Evolutionary conservation across 1,140 invertebrate species (phyloP), one percentile per base, ranked within the genome.

Genomic region (Steinernema khuongi): DNA sequence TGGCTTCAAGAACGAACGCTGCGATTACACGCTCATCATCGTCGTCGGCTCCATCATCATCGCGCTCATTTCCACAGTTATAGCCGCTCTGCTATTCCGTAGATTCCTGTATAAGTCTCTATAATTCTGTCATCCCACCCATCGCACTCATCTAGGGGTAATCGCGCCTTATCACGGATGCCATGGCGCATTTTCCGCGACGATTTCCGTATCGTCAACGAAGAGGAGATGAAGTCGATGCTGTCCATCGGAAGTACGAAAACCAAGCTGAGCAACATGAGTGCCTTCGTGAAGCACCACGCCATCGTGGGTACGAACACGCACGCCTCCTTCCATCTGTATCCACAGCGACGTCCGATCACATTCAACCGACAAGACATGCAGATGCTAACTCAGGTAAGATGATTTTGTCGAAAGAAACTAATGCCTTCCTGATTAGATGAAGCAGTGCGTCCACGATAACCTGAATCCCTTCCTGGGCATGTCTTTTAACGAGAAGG

Each of bases 201-300:
- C 68, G 82, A 84, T 31, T 79, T 85, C 71, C 43, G 83, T 11
- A 79, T 81, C 29, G 75, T 84, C 31, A 78, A 76, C 36, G 80
- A 75, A 43, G 83, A 84, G 14, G 83, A 84, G 70, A 79, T 85
- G 76, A 84, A 85, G 69, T 84, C 82, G 4, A 85, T 84, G 83
- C 72, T 84, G 2, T 84, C 82, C n/a, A 83, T 84, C 44, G 82
- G 82, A 19, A 80, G 77, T 32, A 76, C 82, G 18, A 78, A 78
- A 66, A 84, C 82, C n/a, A 85, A 85, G 73, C 68, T 84, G 72
- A 77, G 74, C 7, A 84, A 85, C 66, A 80, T 85, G 77, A 74
- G 72, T n/a, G 68, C 71, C 18, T 84, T 84, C 73, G 81, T 79
- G 1, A 84, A 84, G 68, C 82, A 85, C 68, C 82, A 84, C 73